Percentiles rank a stretch among this genome's conserved stretches.
phyloP scores from a whole-genome alignment of 2,113 vertebrate species.

The Corvus moneduloides region DNA sequence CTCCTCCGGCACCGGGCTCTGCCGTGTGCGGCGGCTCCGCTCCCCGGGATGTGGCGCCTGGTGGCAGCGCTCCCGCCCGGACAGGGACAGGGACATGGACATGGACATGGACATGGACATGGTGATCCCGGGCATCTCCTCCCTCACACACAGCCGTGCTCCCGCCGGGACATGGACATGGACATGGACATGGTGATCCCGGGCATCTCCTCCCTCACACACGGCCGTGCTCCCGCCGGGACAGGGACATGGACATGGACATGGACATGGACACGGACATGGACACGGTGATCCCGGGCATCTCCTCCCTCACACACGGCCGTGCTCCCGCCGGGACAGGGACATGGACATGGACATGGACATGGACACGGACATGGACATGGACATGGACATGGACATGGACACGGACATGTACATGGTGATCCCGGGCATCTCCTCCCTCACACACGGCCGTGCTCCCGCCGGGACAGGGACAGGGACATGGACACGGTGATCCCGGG shows the following conservation, averaged over 20 bases:
- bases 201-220: too few species aligned
- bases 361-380: too few species aligned
- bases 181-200: too few species aligned
- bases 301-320: not conserved
- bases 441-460: too few species aligned
- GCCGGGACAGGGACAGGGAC: not conserved
- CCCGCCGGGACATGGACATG: too few species aligned
- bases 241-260: fast-evolving
- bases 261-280: too few species aligned
- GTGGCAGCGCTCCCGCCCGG: not conserved
- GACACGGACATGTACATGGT: too few species aligned
- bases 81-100: fast-evolving
- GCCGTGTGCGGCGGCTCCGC: not conserved
- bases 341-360: not conserved
- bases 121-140: too few species aligned
- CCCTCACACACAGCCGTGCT: too few species aligned
- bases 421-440: too few species aligned
- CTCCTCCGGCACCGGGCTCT: not conserved
- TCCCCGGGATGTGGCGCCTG: fast-evolving
- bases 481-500: fast-evolving
- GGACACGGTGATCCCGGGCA: not conserved
- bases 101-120: fast-evolving
- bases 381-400: too few species aligned
- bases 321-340: not conserved
- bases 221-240: too few species aligned